Base-by-base conservation (phyloP, 2,797 vertebrate genomes). In the Apodemus agrarius region DNA sequence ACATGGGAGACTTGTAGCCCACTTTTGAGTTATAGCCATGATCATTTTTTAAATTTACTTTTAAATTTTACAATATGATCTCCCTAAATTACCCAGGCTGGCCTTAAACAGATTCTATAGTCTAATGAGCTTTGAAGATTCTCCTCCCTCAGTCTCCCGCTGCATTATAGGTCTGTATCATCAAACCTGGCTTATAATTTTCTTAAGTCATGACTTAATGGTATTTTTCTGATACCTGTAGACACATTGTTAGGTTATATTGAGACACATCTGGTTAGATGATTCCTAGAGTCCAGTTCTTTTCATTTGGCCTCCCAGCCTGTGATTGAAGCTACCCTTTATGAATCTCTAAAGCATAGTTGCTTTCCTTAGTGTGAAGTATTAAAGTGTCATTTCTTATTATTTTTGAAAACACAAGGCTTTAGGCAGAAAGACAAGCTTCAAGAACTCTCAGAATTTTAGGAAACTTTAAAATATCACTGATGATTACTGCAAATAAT, bases 331-430 rank as follows among this genome's bases (percentile, higher is more conserved):
- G 31, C 1, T 16, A 40, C 13, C 26, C 63, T 10, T 72, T 76
- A 8, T 26, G 52, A 76, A 40, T 57, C 37, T 43, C 37, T 43
- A 54, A 75, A 82, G 88, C 57, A 79, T 24, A 90, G 52, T 22
- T 69, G 6, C 21, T 80, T 22, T 61, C 40, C 46, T 90, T 26
- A 59, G 11, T 31, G 11, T 3, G 72, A 26, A 94, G 17, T 21
- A 82, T 95, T 91, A 74, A 63, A 89, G 80, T 10, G 14, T n/a
- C 31, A 87, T 40, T 8, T 49, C 85, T 75, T 76, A 83, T 46
- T 78, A 13, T 34, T 97, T 96, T 84, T 67, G 26, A 94, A 96
- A 97, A 86, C 9, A 83, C 37, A 76, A 95, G 43, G 83, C 65
- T 86, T 93, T 46, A 85, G 49, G 67, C 9, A 97, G 61, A 94